Evolutionary conservation across 1,140 invertebrate genomes (phyloP), one percentile per base, ranked within the genome.

Genomic region (Samia ricini): DNA sequence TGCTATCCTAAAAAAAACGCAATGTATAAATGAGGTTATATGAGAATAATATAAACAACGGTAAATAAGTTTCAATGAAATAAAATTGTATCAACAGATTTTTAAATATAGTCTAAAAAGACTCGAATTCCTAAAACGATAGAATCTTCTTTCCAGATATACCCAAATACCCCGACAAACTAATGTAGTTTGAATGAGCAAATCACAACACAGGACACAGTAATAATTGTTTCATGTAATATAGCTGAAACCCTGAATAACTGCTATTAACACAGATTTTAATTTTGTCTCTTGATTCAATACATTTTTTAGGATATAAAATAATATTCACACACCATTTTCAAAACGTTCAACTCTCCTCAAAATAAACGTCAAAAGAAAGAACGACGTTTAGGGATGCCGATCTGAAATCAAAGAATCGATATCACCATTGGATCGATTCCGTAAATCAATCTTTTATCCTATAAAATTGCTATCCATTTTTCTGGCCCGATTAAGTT

Each of bases 301-400:
- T 36, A 33, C 29, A 56, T 59, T 49, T 62, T 24, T 7, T 57
- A 57, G 55, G 56, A 64, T 63, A 20, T 21, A 49, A 61, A 61
- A 63, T 57, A 36, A 56, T 33, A 51, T 56, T 36, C 33, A 68
- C 64, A 58, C 64, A 73, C 68, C 71, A 74, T 74, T 74, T 71
- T 70, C 49, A 64, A 63, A 66, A 66, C 68, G 52, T 59, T 59
- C 61, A 20, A 26, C 64, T 56, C 62, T 48, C 33, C 50, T 50
- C 57, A 42, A 42, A 48, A 64, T 68, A 66, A 65, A 70, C 71
- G 69, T 63, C n/a, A 68, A 61, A 49, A 56, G 63, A 71, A 60
- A 68, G 60, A 65, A 49, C 10, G 33, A 15, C n/a, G 33, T 42
- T 42, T 26, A 26, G 26, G 26, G 26, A 26, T 8, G 26, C 4